A percentile compares a stretch with the other conserved stretches of the same genome.
Conservation (phyloP, 2,797 vertebrate genomes). For the Perdix hodgsoniae region DNA sequence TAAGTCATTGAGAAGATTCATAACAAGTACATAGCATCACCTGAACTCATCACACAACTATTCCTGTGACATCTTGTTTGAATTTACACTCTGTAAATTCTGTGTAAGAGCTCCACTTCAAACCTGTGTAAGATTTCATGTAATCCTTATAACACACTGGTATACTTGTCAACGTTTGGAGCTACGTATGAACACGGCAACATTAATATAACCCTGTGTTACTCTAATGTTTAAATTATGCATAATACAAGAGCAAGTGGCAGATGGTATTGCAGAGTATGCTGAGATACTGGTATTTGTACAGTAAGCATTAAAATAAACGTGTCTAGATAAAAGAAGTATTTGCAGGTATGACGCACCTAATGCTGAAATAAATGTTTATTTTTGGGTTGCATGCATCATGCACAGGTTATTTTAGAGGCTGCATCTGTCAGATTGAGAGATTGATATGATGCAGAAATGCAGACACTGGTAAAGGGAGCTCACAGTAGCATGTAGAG, state of each 20-base stretch:
- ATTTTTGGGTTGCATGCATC: constrained; percentile 74
- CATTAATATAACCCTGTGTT: not conserved
- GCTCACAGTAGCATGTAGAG: constrained; percentile 28
- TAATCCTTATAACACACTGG: constrained; percentile 50
- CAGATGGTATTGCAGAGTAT: constrained; percentile 75
- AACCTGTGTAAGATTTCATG: constrained; percentile 51
- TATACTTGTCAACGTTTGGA: constrained; percentile 34
- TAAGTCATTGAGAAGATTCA: constrained; percentile 22
- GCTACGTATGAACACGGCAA: constrained; percentile 22
- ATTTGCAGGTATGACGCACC: constrained; percentile 81
- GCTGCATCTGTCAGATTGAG: constrained; percentile 72
- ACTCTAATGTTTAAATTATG: constrained; percentile 61
- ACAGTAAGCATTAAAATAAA: constrained; percentile 78
- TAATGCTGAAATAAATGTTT: constrained; percentile 74
- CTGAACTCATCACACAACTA: not conserved
- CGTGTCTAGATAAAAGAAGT: constrained; percentile 75
- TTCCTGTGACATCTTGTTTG: constrained; percentile 18
- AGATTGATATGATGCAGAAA: constrained; percentile 73
- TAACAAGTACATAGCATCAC: not conserved
- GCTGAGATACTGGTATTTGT: constrained; percentile 77
- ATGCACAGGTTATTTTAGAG: constrained; percentile 75
- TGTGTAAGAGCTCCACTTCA: constrained; percentile 12
- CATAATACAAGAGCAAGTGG: constrained; percentile 73
- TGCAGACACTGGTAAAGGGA: constrained; percentile 58
- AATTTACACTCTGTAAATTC: constrained; percentile 17